A percentile compares a stretch with the other conserved stretches of the same genome.
Evolutionary conservation across 2,888 invertebrate species (phyloP).

Genomic region (Labia minor): DNA sequence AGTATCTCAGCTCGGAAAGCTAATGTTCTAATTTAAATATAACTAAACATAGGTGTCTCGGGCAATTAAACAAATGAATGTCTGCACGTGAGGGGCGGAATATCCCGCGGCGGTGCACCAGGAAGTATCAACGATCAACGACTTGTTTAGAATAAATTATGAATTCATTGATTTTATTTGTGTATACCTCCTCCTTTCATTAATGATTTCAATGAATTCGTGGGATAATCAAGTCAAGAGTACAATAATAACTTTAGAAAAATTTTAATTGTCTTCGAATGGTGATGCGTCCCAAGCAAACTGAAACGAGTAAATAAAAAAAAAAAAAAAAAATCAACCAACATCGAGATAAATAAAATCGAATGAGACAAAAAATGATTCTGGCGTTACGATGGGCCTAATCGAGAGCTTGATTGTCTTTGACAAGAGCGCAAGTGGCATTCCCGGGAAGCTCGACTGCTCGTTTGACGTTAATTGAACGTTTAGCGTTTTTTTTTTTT

Average conservation of each 20-base stretch:
- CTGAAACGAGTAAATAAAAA: not conserved
- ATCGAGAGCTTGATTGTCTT: not conserved
- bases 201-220: too few relatives aligned
- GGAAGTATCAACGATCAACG: too few relatives aligned
- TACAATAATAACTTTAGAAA: not conserved
- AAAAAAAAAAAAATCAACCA: too few relatives aligned
- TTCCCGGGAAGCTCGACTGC: not conserved
- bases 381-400: not conserved
- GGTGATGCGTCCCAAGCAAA: not conserved
- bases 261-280: constrained; percentile 3
- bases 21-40: constrained; percentile 13
- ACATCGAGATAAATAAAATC: not conserved
- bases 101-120: not conserved
- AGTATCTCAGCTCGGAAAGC: not conserved
- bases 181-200: too few relatives aligned
- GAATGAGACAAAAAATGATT: not conserved
- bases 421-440: constrained; percentile 13
- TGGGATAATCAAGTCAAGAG: too few relatives aligned
- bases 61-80: constrained; percentile 13
- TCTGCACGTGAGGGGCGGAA: not conserved
- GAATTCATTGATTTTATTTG: not conserved
- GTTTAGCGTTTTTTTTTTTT: not conserved
- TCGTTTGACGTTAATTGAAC: constrained; percentile 13
- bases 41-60: constrained; percentile 1
- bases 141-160: constrained; percentile 3